A percentile compares a stretch with the other conserved stretches of the same genome.
Conservation (phyloP, 2,888 invertebrate genomes). For the Camptogramma bilineatum region DNA sequence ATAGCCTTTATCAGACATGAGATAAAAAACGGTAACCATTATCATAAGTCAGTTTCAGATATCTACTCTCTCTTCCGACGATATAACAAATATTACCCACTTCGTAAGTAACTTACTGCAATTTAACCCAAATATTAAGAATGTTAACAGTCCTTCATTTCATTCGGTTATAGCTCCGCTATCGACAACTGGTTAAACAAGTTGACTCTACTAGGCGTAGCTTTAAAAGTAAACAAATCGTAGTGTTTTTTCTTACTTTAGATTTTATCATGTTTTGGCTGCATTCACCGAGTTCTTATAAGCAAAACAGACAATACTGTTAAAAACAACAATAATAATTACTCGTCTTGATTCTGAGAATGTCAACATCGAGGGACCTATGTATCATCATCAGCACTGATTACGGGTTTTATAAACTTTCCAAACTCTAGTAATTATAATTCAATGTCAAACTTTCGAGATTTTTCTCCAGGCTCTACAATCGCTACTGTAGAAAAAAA, state of each 20-base stretch:
- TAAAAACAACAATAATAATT: conserved; percentile 28
- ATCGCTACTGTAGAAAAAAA: no score
- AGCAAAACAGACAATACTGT: conserved; percentile 24
- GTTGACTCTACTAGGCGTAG: conserved; percentile 52
- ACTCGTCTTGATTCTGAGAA: conserved; percentile 27
- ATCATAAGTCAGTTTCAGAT: background rate
- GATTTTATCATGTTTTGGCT: conserved; percentile 22
- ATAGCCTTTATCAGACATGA: background rate
- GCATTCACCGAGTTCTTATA: conserved; percentile 28
- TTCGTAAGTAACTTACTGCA: background rate
- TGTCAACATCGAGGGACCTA: conserved; percentile 23
- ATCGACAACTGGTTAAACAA: conserved; percentile 66
- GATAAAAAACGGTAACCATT: background rate
- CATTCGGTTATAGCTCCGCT: conserved; percentile 50
- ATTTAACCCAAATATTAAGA: conserved; percentile 34
- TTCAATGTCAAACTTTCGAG: no score
- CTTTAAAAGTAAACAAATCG: conserved; percentile 58
- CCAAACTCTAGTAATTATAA: no score
- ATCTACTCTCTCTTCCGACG: background rate
- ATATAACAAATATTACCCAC: background rate
- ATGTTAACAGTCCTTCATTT: conserved; percentile 51
- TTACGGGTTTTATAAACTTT: background rate
- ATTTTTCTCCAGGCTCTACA: no score
- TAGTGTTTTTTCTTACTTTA: conserved; percentile 21
- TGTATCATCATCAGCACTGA: background rate